Evolutionary conservation across 2,888 invertebrate species (phyloP), one percentile per base, ranked within the genome.

Genomic region (Pelosia muscerda): DNA sequence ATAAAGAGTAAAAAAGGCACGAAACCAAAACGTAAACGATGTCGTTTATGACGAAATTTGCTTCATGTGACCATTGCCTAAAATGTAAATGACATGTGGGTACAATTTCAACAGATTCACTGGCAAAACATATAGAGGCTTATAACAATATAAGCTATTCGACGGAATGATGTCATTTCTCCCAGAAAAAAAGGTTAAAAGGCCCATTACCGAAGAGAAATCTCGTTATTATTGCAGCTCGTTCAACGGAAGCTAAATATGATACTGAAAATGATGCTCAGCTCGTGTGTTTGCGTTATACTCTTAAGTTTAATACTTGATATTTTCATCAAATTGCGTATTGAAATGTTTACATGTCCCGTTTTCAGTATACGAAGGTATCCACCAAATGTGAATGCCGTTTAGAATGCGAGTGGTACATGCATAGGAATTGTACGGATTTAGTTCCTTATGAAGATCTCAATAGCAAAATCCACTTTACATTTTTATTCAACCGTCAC

Each of bases 121-220:
- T 83, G 79, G 81, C 76, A 77, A 83, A 83, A 80, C 81, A 83
- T 73, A 78, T 75, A 76, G 74, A 72, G 73, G 74, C 84, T 85
- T 84, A 87, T 86, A 86, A 87, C 86, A 87, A 87, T 86, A 85
- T 85, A 83, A 83, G 85, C 81, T 81, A 82, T 82, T 79, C 81
- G 77, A 78, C 80, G 82, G 83, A 87, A 87, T 85, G 87, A 86
- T 84, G 85, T 84, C 86, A 85, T 88, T 88, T 84, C 80, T 84
- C 76, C 76, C 77, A 73, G 79, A 81, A 84, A 86, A 83, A 86
- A 87, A 86, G 85, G 85, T 86, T 86, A 85, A 86, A 86, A 84
- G 84, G 87, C 79, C 82, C 80, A 85, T 86, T 85, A 81, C 78
- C 83, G 76, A 82, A 81, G 84, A 85, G 83, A 82, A 84, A 81